phyloP scores from a whole-genome alignment of 2,888 invertebrate genomes.

The Synanthedon vespiformis region DNA sequence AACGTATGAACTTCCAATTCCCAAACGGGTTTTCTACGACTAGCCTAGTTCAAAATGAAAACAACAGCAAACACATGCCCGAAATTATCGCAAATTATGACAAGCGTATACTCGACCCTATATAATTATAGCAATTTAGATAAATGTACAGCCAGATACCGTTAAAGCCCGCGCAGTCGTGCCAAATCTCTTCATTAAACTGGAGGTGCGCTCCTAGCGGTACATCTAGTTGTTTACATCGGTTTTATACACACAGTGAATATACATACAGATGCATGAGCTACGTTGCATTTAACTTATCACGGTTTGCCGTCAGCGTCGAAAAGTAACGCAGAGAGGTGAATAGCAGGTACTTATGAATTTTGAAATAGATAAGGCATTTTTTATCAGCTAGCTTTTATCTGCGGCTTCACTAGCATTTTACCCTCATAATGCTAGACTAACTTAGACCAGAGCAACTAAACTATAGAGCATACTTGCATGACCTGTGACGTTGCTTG shows the following conservation, averaged over 20 bases:
- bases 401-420: too few species aligned
- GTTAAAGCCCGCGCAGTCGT: constrained; percentile 56
- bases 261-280: neutral
- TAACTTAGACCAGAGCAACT: too few species aligned
- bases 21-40: too few species aligned
- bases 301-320: neutral
- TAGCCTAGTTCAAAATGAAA: too few species aligned
- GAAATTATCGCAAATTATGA: too few species aligned
- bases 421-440: too few species aligned
- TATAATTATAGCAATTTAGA: neutral
- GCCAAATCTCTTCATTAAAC: constrained; percentile 67
- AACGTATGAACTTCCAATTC: too few species aligned
- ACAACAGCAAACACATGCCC: too few species aligned
- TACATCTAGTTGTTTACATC: constrained; percentile 42
- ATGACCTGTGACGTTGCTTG: too few species aligned
- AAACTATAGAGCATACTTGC: too few species aligned
- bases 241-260: constrained; percentile 2
- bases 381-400: too few species aligned
- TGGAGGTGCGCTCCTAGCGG: constrained; percentile 37
- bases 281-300: neutral
- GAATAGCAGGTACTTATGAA: neutral
- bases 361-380: neutral
- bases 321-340: neutral
- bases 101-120: too few species aligned
- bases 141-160: constrained; percentile 21